These are phyloP conservation scores for Ferdinandea cuprea DNA, from an alignment of 2,888 invertebrate genomes.

Conservation along the genomic window DNA sequence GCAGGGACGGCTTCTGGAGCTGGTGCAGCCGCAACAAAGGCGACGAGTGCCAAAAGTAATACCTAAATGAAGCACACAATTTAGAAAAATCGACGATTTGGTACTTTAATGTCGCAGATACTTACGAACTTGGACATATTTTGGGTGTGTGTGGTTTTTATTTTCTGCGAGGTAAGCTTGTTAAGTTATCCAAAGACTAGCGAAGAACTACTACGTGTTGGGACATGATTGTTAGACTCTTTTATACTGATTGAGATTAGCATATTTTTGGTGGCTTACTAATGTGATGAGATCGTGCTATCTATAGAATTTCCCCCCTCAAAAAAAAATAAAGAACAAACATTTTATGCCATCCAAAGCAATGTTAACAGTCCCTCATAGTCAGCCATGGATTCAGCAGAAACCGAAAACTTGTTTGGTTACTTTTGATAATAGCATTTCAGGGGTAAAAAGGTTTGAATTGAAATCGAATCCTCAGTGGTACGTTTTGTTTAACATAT, in stretches of 20 bases:
- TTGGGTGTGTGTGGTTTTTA: too few species aligned
- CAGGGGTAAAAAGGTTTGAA: conserved; percentile 31
- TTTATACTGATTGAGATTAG: conserved; percentile 55
- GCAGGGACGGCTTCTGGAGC: neutral
- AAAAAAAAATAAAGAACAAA: conserved; percentile 7
- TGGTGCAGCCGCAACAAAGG: conserved; percentile 75
- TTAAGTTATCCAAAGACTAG: conserved; percentile 46
- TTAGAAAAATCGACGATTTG: neutral
- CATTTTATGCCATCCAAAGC: conserved; percentile 19
- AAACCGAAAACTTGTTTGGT: conserved; percentile 55
- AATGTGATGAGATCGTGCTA: conserved; percentile 29
- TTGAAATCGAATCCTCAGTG: conserved; percentile 41
- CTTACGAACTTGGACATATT: conserved; percentile 79
- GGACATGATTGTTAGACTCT: conserved; percentile 48
- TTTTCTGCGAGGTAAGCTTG: conserved; percentile 4
- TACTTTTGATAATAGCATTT: conserved; percentile 14
- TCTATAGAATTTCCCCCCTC: conserved; percentile 23
- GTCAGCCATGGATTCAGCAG: conserved; percentile 1
- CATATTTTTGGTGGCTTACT: conserved; percentile 26
- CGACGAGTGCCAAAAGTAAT: conserved; percentile 69
- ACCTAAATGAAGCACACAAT: conserved; percentile 39
- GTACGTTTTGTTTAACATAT: neutral
- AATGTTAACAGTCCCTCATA: conserved; percentile 21
- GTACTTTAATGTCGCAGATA: conserved; percentile 22
- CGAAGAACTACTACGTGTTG: conserved; percentile 49